Conservation (phyloP, 2,113 vertebrate species). For the Rhodinocichla rosea region DNA sequence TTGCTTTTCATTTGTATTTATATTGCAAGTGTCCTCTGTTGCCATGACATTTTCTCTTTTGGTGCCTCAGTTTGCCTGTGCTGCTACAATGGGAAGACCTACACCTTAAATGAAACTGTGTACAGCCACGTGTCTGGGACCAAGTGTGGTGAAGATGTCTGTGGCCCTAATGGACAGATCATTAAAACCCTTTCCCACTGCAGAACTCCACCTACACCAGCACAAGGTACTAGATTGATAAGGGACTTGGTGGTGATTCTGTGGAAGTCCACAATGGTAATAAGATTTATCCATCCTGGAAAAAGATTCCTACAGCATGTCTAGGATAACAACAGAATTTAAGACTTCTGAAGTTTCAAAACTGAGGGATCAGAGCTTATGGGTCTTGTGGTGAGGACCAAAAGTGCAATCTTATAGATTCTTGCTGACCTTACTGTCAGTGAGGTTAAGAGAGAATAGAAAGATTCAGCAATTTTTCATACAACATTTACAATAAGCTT, state of each 20-base stretch:
- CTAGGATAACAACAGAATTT: not conserved
- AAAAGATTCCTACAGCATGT: not conserved
- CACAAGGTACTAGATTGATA: constrained; percentile 25
- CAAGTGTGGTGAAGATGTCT: constrained; percentile 72
- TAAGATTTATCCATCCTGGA: not conserved
- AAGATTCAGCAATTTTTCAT: not conserved
- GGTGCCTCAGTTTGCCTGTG: constrained; percentile 75
- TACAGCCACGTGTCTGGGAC: constrained; percentile 72
- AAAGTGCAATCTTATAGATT: not conserved
- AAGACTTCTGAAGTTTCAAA: not conserved
- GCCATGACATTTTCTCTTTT: not conserved
- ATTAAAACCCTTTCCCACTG: constrained; percentile 9
- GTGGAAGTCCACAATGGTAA: not conserved
- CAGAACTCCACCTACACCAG: not conserved
- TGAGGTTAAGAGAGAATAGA: not conserved
- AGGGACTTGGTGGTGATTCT: not conserved
- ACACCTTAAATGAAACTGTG: constrained; percentile 70
- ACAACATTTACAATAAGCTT: not conserved
- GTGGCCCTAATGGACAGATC: constrained; percentile 67
- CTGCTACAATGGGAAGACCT: constrained; percentile 72
- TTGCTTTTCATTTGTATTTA: not conserved
- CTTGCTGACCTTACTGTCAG: not conserved
- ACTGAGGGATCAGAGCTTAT: not conserved
- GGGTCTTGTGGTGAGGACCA: not conserved
- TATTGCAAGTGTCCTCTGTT: not conserved